phyloP scores from a whole-genome alignment of 2,888 invertebrate genomes.

The Candidula unifasciata region DNA sequence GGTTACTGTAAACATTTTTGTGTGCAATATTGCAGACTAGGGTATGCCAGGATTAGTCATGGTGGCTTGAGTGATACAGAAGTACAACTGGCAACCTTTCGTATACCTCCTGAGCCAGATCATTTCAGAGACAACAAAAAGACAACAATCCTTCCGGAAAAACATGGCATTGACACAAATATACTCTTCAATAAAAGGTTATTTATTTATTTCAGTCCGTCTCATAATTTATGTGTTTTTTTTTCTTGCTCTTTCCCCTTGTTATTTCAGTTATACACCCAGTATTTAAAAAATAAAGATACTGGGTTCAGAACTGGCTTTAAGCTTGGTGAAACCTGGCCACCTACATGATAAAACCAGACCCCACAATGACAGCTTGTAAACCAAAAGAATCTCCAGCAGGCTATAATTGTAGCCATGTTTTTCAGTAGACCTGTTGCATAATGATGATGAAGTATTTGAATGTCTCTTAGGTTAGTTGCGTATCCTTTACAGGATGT shows the following conservation, averaged over 20 bases:
- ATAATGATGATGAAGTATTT: no score
- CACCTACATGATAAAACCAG: no score
- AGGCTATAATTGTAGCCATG: no score
- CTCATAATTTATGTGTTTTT: not conserved
- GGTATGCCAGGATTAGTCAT: slow-evolving; percentile 77
- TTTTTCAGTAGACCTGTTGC: no score
- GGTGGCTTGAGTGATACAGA: slow-evolving; percentile 78
- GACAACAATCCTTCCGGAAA: slow-evolving; percentile 60
- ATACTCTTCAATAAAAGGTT: slow-evolving; percentile 69
- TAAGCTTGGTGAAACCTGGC: no score
- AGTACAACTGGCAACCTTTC: slow-evolving; percentile 75
- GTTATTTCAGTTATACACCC: not conserved
- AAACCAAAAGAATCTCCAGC: no score
- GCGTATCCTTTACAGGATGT: no score
- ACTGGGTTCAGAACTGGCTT: no score
- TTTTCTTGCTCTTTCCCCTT: not conserved
- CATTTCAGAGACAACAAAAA: slow-evolving; percentile 68
- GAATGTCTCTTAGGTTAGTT: no score
- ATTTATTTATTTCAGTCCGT: slow-evolving; percentile 16
- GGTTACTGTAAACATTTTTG: not conserved
- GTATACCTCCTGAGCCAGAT: slow-evolving; percentile 65
- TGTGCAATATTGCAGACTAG: slow-evolving; percentile 63
- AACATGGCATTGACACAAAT: slow-evolving; percentile 58
- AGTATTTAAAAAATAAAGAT: no score
- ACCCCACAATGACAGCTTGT: no score